These are phyloP conservation scores for Clarias magur DNA, from an alignment of 2,113 vertebrate genomes.

Conservation along the genomic window DNA sequence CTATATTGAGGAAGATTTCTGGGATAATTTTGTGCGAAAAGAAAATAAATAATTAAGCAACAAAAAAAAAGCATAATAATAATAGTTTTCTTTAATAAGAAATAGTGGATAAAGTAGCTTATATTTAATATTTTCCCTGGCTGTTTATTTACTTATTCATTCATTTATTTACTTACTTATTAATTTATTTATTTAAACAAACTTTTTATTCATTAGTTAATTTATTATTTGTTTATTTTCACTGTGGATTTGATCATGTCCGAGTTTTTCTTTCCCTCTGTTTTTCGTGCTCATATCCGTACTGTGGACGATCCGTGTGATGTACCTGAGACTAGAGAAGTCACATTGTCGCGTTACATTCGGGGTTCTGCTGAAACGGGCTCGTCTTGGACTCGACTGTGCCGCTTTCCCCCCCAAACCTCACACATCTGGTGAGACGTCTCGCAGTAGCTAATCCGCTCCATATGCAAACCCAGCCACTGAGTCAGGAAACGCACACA, in stretches of 20 bases:
- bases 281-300: neutral
- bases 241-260: too few species aligned
- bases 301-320: neutral
- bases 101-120: neutral
- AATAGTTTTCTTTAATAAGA: neutral
- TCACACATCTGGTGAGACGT: constrained; percentile 49
- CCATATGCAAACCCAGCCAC: constrained; percentile 51
- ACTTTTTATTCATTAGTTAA: neutral
- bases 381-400: neutral
- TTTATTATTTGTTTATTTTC: neutral
- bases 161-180: too few species aligned
- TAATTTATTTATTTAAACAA: too few species aligned
- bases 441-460: constrained; percentile 53
- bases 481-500: neutral
- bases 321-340: neutral
- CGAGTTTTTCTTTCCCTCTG: neutral
- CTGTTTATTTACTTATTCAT: too few species aligned
- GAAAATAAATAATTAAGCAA: neutral
- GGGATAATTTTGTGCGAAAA: too few species aligned
- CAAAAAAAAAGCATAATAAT: neutral
- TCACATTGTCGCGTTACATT: neutral
- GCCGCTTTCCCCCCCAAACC: neutral
- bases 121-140: neutral
- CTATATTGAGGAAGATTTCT: too few species aligned
- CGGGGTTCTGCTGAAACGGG: neutral